Conservation (phyloP, 2,888 invertebrate species). For the Trissolcus brochymenae region DNA sequence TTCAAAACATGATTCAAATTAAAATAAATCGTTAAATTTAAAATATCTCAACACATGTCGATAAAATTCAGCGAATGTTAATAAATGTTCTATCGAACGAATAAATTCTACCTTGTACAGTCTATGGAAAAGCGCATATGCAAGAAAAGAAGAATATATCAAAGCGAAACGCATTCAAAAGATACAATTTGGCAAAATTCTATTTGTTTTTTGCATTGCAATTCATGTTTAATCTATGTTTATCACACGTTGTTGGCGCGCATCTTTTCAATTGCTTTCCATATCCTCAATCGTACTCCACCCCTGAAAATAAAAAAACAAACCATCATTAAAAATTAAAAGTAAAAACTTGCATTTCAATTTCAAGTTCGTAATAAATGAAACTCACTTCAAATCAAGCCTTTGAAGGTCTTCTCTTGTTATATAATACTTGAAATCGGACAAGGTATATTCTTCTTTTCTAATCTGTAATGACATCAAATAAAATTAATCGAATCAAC, state of each 20-base stretch:
- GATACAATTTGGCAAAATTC: background rate
- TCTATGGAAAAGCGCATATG: too few species aligned
- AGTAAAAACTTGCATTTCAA: background rate
- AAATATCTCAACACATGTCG: too few species aligned
- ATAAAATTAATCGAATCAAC: slow-evolving; percentile 26
- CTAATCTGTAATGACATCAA: slow-evolving; percentile 77
- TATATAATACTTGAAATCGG: slow-evolving; percentile 87
- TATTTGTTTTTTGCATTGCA: background rate
- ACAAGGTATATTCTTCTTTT: slow-evolving; percentile 86
- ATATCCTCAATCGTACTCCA: slow-evolving; percentile 89
- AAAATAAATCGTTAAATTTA: too few species aligned
- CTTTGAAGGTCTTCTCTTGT: slow-evolving; percentile 89
- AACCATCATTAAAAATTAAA: background rate
- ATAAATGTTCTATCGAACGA: too few species aligned
- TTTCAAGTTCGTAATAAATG: background rate
- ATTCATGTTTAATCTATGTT: background rate
- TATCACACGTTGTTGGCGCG: slow-evolving; percentile 56
- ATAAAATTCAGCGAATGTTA: too few species aligned
- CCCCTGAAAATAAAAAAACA: slow-evolving; percentile 78
- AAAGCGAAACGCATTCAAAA: too few species aligned
- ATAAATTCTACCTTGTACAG: too few species aligned
- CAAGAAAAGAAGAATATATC: too few species aligned
- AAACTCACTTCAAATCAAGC: slow-evolving; percentile 84
- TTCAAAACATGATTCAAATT: too few species aligned
- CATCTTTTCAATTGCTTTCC: slow-evolving; percentile 86